A percentile compares a stretch with the other conserved stretches of the same genome.
phyloP scores from a whole-genome alignment of 2,113 vertebrate genomes.

The Tragelaphus buxtoni region DNA sequence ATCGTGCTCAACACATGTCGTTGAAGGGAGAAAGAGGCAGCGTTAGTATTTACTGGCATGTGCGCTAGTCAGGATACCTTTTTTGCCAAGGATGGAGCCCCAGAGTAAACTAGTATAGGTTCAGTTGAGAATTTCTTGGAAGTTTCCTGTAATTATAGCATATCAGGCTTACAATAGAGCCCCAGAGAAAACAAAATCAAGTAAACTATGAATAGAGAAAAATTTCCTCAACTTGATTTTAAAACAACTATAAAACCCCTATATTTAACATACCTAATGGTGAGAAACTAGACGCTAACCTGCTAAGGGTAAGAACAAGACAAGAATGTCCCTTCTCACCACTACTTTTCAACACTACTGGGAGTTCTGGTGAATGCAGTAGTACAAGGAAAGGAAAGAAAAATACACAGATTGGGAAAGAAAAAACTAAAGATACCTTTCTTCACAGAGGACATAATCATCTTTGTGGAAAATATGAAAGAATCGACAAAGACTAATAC shows the following conservation, averaged over 20 bases:
- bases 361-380: not conserved
- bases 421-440: not conserved
- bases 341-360: not conserved
- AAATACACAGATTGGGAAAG: not conserved
- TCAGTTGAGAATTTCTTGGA: not conserved
- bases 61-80: fast-evolving
- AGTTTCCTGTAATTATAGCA: not conserved
- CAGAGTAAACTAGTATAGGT: not conserved
- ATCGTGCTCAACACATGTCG: fast-evolving
- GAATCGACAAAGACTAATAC: not conserved
- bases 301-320: not conserved
- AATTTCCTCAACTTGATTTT: not conserved
- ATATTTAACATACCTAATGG: not conserved
- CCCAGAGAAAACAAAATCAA: not conserved
- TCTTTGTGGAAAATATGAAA: not conserved
- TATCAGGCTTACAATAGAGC: not conserved
- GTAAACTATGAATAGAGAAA: not conserved
- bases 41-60: not conserved
- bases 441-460: not conserved
- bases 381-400: not conserved
- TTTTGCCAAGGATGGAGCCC: not conserved
- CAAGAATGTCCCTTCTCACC: not conserved
- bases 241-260: not conserved
- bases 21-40: not conserved
- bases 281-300: not conserved